Conservation (phyloP, 2,797 vertebrate species). For the Manis javanica region DNA sequence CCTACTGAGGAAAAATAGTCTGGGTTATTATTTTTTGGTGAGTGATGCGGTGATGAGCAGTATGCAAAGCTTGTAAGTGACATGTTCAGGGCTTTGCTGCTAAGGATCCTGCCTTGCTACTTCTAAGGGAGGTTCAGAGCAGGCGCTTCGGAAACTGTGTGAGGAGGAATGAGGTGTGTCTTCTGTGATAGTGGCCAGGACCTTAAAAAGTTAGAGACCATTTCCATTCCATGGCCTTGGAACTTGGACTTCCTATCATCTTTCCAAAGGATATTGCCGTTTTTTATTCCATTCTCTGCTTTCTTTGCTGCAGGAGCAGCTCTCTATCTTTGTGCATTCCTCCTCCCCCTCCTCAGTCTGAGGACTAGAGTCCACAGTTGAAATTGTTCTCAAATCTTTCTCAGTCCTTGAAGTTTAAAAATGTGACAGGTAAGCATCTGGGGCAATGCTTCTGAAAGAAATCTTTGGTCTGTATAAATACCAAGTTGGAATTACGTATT, state of each 20-base stretch:
- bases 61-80: not conserved
- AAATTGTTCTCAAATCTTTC: slow-evolving; percentile 24
- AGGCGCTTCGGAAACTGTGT: not conserved
- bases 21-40: not conserved
- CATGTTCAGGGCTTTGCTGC: not conserved
- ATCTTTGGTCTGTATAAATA: not conserved
- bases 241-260: not conserved
- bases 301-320: not conserved
- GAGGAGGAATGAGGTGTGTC: not conserved
- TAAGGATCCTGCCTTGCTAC: not conserved
- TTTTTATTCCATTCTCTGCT: not conserved
- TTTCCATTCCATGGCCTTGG: not conserved
- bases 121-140: not conserved
- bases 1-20: not conserved
- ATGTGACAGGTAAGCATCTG: not conserved
- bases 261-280: not conserved
- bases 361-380: not conserved
- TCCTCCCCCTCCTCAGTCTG: not conserved
- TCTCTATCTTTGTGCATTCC: not conserved
- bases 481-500: not conserved
- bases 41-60: not conserved
- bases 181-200: not conserved
- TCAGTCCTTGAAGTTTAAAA: not conserved
- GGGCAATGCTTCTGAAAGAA: slow-evolving; percentile 35
- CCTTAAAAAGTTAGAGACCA: not conserved